Evolutionary conservation across 2,888 invertebrate genomes (phyloP).

Genomic region (Flexamia atlantica): DNA sequence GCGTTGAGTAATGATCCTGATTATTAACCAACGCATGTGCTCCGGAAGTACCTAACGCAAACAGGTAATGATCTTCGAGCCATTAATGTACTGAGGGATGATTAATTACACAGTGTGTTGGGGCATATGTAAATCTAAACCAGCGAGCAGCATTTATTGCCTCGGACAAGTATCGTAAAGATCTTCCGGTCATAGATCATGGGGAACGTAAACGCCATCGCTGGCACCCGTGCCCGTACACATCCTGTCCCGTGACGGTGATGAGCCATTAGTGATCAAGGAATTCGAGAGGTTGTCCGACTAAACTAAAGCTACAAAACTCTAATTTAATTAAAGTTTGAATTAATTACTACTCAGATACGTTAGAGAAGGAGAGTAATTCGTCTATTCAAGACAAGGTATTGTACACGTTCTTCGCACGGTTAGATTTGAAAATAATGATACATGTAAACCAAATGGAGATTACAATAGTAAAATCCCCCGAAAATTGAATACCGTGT

Average conservation of each 20-base stretch:
- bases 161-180: slow-evolving; percentile 36
- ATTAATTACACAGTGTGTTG: slow-evolving; percentile 7
- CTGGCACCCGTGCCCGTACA: slow-evolving; percentile 14
- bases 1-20: too few species aligned
- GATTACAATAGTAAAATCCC: too few species aligned
- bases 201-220: neutral
- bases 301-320: too few species aligned
- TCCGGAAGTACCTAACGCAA: neutral
- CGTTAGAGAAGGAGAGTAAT: too few species aligned
- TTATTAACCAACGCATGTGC: neutral
- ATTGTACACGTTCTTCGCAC: too few species aligned
- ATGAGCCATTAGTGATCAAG: neutral
- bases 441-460: too few species aligned
- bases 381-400: too few species aligned
- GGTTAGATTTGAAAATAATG: too few species aligned
- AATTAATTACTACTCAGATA: too few species aligned
- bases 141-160: slow-evolving; percentile 33
- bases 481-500: too few species aligned
- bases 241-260: neutral
- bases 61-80: neutral
- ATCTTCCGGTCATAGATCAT: slow-evolving; percentile 46
- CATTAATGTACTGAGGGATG: neutral
- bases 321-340: too few species aligned
- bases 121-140: neutral
- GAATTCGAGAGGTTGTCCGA: too few species aligned